A percentile compares a stretch with the other conserved stretches of the same genome.
Evolutionary conservation across 2,888 invertebrate genomes (phyloP).

Genomic region (Cryptocephalus moraei): DNA sequence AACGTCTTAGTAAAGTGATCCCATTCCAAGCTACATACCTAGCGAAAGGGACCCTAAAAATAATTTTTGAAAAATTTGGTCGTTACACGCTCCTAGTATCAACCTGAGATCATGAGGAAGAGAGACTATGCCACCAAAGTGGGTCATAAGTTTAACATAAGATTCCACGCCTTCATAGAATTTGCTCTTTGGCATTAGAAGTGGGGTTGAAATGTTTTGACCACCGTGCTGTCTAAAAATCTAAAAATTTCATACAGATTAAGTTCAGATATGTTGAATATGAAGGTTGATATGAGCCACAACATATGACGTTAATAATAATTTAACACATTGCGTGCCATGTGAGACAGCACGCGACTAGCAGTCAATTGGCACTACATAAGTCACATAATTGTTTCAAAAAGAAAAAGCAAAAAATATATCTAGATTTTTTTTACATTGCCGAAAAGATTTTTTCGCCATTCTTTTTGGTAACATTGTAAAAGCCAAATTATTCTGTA

Average conservation of each 20-base stretch:
- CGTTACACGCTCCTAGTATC: neutral
- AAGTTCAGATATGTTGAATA: neutral
- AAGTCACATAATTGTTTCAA: too few relatives aligned
- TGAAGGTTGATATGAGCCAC: neutral
- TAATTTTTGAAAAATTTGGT: neutral
- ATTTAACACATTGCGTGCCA: too few relatives aligned
- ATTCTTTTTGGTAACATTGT: too few relatives aligned
- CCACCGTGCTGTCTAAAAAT: slow-evolving; percentile 74
- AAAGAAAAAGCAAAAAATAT: too few relatives aligned
- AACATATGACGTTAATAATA: too few relatives aligned
- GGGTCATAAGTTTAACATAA: slow-evolving; percentile 74
- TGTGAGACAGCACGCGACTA: too few relatives aligned
- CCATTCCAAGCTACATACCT: slow-evolving; percentile 73
- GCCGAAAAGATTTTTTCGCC: too few relatives aligned
- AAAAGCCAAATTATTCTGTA: too few relatives aligned
- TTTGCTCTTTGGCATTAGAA: slow-evolving; percentile 65
- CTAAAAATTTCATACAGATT: slow-evolving; percentile 12
- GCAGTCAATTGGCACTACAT: too few relatives aligned
- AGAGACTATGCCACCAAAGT: slow-evolving; percentile 73
- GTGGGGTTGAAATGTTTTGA: slow-evolving; percentile 63
- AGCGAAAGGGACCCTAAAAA: slow-evolving; percentile 58
- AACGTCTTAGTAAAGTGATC: slow-evolving; percentile 70
- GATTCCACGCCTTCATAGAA: slow-evolving; percentile 48
- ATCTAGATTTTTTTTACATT: too few relatives aligned
- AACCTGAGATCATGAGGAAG: slow-evolving; percentile 75